These are phyloP conservation scores for Cheilosia urbana DNA, from an alignment of 2,888 invertebrate genomes.

Conservation along the genomic window DNA sequence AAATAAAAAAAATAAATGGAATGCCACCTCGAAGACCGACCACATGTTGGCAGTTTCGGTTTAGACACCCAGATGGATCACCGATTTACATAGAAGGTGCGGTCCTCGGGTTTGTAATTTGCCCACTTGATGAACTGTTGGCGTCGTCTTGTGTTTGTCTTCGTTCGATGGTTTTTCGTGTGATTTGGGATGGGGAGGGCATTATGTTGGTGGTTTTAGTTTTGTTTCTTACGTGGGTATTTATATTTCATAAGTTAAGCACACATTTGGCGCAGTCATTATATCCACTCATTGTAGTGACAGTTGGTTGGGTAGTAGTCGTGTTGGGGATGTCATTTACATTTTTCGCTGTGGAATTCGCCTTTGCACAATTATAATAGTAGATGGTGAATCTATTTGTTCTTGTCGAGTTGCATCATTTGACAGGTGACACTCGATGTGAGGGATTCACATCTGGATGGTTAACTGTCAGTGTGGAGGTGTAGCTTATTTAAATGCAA, in stretches of 20 bases:
- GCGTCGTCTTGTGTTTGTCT: slow-evolving; percentile 32
- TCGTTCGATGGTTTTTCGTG: slow-evolving; percentile 21
- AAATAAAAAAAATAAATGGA: neutral
- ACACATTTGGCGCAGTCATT: slow-evolving; percentile 45
- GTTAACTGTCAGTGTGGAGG: neutral
- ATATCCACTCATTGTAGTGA: slow-evolving; percentile 25
- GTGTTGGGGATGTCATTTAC: slow-evolving; percentile 66
- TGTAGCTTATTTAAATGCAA: neutral
- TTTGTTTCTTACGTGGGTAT: slow-evolving; percentile 59
- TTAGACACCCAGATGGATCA: slow-evolving; percentile 19
- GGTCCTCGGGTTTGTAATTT: slow-evolving; percentile 52
- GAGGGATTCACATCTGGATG: slow-evolving; percentile 36
- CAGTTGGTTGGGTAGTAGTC: slow-evolving; percentile 62
- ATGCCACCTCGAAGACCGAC: slow-evolving; percentile 19
- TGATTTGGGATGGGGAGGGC: neutral
- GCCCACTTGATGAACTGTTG: slow-evolving; percentile 51
- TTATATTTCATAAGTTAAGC: slow-evolving; percentile 52
- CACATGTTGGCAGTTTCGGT: slow-evolving; percentile 8
- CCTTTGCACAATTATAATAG: slow-evolving; percentile 21
- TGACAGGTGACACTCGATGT: slow-evolving; percentile 5
- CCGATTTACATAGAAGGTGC: slow-evolving; percentile 67
- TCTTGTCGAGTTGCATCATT: slow-evolving; percentile 2
- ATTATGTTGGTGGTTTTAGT: slow-evolving; percentile 25
- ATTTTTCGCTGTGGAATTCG: slow-evolving; percentile 32
- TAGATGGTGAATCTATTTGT: neutral